Percentiles rank a stretch among this genome's conserved stretches.
Evolutionary conservation across 2,113 vertebrate genomes (phyloP).

Genomic region (Anolis sagrei): DNA sequence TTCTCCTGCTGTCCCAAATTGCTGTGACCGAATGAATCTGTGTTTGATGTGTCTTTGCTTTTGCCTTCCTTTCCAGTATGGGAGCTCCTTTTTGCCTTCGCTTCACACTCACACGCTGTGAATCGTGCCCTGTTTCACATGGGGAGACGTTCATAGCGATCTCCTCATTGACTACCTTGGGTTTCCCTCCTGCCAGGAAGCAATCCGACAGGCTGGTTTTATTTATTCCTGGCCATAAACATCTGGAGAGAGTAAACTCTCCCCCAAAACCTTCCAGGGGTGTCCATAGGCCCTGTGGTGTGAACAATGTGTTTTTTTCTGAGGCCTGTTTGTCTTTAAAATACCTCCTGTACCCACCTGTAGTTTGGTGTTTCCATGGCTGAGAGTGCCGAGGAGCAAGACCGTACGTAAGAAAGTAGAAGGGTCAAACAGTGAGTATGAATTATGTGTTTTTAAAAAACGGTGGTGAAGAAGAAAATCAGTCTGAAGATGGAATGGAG

Average conservation of each 20-base stretch:
- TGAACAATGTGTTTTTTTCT: background rate
- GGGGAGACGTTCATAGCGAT: background rate
- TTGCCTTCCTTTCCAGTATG: background rate
- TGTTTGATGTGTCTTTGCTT: background rate
- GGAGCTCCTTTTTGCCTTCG: no score
- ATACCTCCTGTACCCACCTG: slow-evolving; percentile 4
- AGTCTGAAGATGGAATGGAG: accelerated
- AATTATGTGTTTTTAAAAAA: background rate
- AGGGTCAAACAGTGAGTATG: slow-evolving; percentile 23
- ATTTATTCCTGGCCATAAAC: background rate
- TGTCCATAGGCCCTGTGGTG: background rate
- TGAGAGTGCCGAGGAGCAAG: background rate
- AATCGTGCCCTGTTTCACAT: background rate
- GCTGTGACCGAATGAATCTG: no score
- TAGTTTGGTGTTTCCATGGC: background rate
- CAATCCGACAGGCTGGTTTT: accelerated
- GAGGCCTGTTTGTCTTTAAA: background rate
- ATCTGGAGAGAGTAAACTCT: background rate
- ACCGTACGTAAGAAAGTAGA: background rate
- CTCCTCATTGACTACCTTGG: background rate
- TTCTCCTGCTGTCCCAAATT: no score
- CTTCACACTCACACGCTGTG: background rate
- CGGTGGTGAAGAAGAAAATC: accelerated
- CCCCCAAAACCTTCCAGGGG: background rate
- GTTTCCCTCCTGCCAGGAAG: background rate